Percentiles rank a stretch among this genome's conserved stretches.
Evolutionary conservation across 2,888 invertebrate genomes (phyloP).

Genomic region (Stenodera caucasica): DNA sequence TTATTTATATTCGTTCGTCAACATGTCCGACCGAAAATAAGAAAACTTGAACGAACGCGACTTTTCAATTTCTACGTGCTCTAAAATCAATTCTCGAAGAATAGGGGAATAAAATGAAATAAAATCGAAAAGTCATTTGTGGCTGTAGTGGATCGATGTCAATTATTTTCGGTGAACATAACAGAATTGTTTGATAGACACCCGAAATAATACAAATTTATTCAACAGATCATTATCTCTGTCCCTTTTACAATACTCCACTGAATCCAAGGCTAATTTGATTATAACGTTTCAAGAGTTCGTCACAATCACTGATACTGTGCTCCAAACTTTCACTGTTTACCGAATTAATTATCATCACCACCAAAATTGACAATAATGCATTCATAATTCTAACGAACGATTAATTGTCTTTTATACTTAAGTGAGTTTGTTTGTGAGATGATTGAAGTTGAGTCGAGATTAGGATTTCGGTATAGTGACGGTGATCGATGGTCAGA

Average conservation of each 20-base stretch:
- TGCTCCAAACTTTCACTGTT: constrained; percentile 16
- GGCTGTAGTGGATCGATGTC: no score
- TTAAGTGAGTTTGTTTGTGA: no score
- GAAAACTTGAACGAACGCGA: no score
- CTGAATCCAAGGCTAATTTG: constrained; percentile 24
- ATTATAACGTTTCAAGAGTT: constrained; percentile 25
- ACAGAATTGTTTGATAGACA: no score
- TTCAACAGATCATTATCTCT: constrained; percentile 21
- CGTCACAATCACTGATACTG: constrained; percentile 23
- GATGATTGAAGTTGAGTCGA: neutral
- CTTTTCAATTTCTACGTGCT: no score
- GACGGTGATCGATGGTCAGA: neutral
- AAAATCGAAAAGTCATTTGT: no score
- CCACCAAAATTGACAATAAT: neutral
- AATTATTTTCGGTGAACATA: no score
- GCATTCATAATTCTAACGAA: neutral
- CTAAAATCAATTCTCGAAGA: no score
- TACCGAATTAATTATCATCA: constrained; percentile 17
- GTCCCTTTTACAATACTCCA: constrained; percentile 22
- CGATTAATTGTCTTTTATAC: constrained; percentile 1
- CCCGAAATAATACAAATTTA: constrained; percentile 18
- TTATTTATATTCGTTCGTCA: no score
- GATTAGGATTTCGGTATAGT: neutral
- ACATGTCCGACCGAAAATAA: no score
- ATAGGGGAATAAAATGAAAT: no score